These are phyloP conservation scores for Torymus aiolomorphi DNA, from an alignment of 2,888 invertebrate genomes.

Conservation along the genomic window DNA sequence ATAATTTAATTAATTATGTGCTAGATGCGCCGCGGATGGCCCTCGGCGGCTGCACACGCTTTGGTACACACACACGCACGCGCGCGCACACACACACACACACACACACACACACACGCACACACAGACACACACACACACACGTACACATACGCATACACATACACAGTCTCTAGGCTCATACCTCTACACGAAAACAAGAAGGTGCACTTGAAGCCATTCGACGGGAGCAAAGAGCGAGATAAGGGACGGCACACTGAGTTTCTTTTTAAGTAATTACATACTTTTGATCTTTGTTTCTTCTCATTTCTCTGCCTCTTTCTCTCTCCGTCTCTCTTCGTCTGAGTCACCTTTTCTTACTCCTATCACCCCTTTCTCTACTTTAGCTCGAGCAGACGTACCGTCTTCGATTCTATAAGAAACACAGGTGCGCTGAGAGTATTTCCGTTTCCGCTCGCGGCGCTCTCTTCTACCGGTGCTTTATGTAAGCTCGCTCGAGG, in stretches of 20 bases:
- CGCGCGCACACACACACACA: no score
- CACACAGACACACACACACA: no score
- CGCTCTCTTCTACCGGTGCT: conserved; percentile 32
- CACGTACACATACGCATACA: background rate
- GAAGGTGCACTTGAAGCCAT: conserved; percentile 4
- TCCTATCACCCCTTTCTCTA: conserved; percentile 10
- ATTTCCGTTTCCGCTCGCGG: conserved; percentile 14
- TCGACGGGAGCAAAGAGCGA: background rate
- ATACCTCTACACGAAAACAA: background rate
- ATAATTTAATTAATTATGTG: conserved; percentile 53
- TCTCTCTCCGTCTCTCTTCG: background rate
- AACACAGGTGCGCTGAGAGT: background rate
- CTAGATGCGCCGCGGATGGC: conserved; percentile 4
- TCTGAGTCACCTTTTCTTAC: background rate
- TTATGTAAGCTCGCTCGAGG: conserved; percentile 13
- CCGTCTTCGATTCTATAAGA: conserved; percentile 41
- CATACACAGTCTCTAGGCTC: background rate
- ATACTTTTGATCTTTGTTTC: conserved; percentile 51
- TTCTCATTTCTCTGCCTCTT: background rate
- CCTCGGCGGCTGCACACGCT: background rate
- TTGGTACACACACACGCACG: no score
- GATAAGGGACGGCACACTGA: background rate
- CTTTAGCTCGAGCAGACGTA: background rate
- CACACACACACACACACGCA: no score
- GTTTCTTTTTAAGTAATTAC: conserved; percentile 56